phyloP scores from a whole-genome alignment of 2,113 vertebrate genomes.

The Arenaria interpres region DNA sequence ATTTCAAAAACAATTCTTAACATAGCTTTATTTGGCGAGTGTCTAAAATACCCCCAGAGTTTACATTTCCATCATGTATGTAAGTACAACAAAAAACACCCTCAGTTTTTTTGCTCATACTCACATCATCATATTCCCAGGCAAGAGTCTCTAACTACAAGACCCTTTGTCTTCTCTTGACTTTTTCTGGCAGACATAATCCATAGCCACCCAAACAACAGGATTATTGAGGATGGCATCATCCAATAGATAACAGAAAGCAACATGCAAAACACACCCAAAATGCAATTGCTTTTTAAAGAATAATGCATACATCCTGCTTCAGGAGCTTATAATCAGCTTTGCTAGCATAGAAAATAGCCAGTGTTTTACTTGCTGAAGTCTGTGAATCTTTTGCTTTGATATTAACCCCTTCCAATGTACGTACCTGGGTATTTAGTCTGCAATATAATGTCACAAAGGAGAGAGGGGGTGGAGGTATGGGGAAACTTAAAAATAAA shows the following conservation, averaged over 20 bases:
- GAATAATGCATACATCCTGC: neutral
- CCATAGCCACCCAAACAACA: neutral
- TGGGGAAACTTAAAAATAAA: neutral
- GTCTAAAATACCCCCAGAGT: fast-evolving
- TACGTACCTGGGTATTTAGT: neutral
- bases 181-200: neutral
- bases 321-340: neutral
- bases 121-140: neutral
- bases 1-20: neutral
- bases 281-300: neutral
- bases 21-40: neutral
- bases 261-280: neutral
- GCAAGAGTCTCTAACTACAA: neutral
- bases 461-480: neutral
- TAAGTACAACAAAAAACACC: fast-evolving
- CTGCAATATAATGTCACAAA: neutral
- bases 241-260: neutral
- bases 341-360: neutral
- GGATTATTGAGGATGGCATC: neutral
- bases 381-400: neutral
- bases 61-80: neutral
- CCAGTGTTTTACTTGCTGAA: neutral
- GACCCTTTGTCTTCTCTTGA: neutral
- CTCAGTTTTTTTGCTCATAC: neutral
- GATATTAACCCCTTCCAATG: neutral